Base-by-base conservation (phyloP, 2,113 vertebrate genomes). In the Aviceda subcristata region DNA sequence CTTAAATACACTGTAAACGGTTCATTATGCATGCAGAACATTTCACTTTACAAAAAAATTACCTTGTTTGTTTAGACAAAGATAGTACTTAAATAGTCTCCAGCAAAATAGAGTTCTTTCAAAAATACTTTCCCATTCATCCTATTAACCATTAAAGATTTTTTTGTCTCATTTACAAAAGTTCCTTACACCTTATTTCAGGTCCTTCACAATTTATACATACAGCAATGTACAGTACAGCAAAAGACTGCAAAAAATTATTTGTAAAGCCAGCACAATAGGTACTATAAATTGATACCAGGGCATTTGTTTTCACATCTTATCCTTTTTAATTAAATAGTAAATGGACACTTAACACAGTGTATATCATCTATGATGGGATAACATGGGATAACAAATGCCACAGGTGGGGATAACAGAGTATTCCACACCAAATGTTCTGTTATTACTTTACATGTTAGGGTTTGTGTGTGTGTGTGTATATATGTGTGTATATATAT, bases 91-190 rank as follows among this genome's bases (percentile, higher is more conserved):
- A 99, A 99, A 99, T 99, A 99, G 99, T 98, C 99, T 99, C 99
- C 99, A 99, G 99, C 99, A 99, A 99, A 99, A 99, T 99, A 99
- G 99, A 99, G 99, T 99, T 99, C 99, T 99, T 99, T 99, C 99
- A 99, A 99, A 99, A 99, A 99, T 99, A 99, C 99, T 99, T 99
- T 99, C 98, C 99, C 99, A 97, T 99, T 99, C 99, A 98, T 99
- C 98, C 99, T 99, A 98, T 99, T 99, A 99, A 99, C 99, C 99
- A 98, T 98, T 99, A 98, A 98, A 99, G 98, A 97, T 98, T 98
- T 96, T 56, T 97, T 97, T 97, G 96, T 98, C 98, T 99, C 98
- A 98, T 99, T 98, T 98, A 99, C 98, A 99, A 98, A 98, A 98
- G 97, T 96, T 98, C 98, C 98, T 98, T 98, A 98, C 93, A 98